Evolutionary conservation across 2,888 invertebrate species (phyloP), one percentile per base, ranked within the genome.

Genomic region (Aporophyla lueneburgensis): DNA sequence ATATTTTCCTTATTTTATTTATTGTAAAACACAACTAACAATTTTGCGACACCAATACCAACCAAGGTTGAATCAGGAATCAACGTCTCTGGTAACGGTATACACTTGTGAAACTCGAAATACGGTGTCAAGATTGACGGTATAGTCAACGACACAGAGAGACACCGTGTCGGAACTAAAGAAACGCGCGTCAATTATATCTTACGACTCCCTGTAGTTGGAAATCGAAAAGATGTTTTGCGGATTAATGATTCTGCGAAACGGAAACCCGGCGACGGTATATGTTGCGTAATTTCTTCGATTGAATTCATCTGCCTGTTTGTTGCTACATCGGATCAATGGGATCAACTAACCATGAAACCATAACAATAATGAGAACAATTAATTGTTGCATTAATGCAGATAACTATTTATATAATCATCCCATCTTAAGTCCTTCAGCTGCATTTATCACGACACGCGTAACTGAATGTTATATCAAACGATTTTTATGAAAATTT

Each of bases 221-320:
- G 80, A 85, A 89, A 83, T 76, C 87, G 43, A 78, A 81, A 84
- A 85, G 67, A 83, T 85, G 80, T 84, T 78, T 81, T 78, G 83
- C 80, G 49, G 74, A 77, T 76, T 80, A 77, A 73, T 76, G 74
- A 76, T 90, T 92, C 90, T 88, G 80, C 75, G 88, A 90, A 91
- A 90, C 87, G 87, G 89, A 92, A 91, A 86, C 85, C 14, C 51
- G 70, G 85, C 85, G 86, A 89, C 89, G 79, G 81, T 80, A 85
- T 75, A 76, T 71, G 76, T 89, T 86, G 86, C 84, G 87, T 82
- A 88, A 88, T 83, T 87, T 77, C 65, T 77, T 72, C 53, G 63
- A 74, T 75, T 81, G 74, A 71, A 86, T 76, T 63, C 59, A 66
- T 65, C 70, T 71, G 77, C 56, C 56, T 65, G 73, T 70, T 82